Conservation (phyloP, 2,888 invertebrate genomes). For the Hybos culiciformis region DNA sequence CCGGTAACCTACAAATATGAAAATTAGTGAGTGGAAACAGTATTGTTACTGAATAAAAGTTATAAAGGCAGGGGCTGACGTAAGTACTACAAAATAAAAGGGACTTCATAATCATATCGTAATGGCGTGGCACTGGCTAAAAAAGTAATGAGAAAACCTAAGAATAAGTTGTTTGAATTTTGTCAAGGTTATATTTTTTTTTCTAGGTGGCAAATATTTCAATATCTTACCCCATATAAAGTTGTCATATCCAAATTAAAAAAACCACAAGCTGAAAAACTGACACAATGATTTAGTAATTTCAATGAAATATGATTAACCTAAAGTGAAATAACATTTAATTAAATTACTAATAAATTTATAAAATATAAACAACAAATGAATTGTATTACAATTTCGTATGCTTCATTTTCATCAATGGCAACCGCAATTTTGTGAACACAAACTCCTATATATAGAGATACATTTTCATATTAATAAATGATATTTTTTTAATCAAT, state of each 20-base stretch:
- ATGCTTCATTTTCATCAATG: slow-evolving; percentile 31
- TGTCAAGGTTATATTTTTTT: too few relatives aligned
- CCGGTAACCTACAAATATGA: slow-evolving; percentile 24
- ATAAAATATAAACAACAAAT: not conserved
- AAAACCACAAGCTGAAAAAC: slow-evolving; percentile 36
- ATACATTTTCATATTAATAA: too few relatives aligned
- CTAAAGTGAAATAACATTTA: slow-evolving; percentile 13
- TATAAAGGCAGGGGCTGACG: not conserved
- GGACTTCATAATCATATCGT: too few relatives aligned
- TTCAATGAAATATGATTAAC: slow-evolving; percentile 34
- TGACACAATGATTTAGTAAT: slow-evolving; percentile 32
- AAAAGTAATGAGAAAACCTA: too few relatives aligned
- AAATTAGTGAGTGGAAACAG: not conserved
- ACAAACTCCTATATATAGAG: too few relatives aligned
- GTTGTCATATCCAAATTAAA: slow-evolving; percentile 36
- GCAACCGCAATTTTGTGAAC: slow-evolving; percentile 33
- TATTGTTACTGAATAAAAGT: not conserved
- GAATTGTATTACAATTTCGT: slow-evolving; percentile 27
- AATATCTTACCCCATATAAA: slow-evolving; percentile 32
- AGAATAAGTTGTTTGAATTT: too few relatives aligned
- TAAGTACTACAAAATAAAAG: not conserved
- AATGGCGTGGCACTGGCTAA: too few relatives aligned
- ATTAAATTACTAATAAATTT: not conserved
- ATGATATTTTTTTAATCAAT: too few relatives aligned
- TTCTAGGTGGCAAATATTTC: too few relatives aligned